These are phyloP conservation scores for Trachurus trachurus DNA, from an alignment of 2,797 vertebrate genomes.

Conservation along the genomic window DNA sequence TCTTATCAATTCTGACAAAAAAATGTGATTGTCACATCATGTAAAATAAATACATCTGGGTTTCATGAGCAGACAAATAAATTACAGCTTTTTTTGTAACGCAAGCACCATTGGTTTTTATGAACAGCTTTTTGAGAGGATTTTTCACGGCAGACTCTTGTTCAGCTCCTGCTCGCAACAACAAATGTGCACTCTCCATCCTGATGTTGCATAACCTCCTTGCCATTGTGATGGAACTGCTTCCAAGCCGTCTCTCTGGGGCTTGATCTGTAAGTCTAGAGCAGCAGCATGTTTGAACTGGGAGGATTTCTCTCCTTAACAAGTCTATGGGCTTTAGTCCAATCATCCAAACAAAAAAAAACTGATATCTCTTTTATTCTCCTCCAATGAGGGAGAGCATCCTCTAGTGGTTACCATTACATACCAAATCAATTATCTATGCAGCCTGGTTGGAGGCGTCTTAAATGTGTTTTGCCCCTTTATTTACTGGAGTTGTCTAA, in stretches of 20 bases:
- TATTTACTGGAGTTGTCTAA: constrained; percentile 73
- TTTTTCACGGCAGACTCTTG: constrained; percentile 63
- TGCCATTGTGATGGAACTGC: constrained; percentile 72
- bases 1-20: background rate
- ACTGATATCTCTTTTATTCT: constrained; percentile 62
- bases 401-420: constrained; percentile 74
- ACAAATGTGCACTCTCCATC: constrained; percentile 69
- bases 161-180: constrained; percentile 60
- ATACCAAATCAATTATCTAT: constrained; percentile 84
- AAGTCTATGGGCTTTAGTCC: constrained; percentile 58
- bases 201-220: constrained; percentile 78
- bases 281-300: constrained; percentile 65
- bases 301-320: constrained; percentile 65
- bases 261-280: constrained; percentile 68
- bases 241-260: constrained; percentile 66
- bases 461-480: constrained; percentile 75
- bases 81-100: constrained; percentile 8
- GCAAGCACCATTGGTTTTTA: constrained; percentile 12
- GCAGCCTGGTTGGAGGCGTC: constrained; percentile 75
- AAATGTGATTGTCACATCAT: background rate
- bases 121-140: constrained; percentile 44
- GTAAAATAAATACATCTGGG: background rate
- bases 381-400: constrained; percentile 55
- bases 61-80: constrained; percentile 31
- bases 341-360: constrained; percentile 56